A percentile compares a stretch with the other conserved stretches of the same genome.
phyloP scores from a whole-genome alignment of 2,888 invertebrate species.

The Linnaemya tessellans region DNA sequence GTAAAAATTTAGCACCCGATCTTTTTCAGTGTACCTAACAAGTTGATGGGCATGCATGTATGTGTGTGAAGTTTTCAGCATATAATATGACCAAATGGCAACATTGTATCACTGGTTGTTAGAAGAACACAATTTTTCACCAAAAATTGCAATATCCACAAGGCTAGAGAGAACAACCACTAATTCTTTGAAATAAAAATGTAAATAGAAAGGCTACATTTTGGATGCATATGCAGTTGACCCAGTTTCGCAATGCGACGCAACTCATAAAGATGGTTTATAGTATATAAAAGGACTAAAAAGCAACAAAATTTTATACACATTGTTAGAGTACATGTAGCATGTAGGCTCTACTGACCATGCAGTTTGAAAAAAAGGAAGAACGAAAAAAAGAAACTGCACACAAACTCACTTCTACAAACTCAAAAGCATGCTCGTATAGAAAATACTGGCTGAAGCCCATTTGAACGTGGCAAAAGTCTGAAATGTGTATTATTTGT shows the following conservation, averaged over 20 bases:
- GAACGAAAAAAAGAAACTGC: not conserved
- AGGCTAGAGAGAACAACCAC: constrained; percentile 30
- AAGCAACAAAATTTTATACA: constrained; percentile 32
- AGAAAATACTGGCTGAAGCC: not conserved
- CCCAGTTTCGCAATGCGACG: constrained; percentile 57
- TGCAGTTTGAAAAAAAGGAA: constrained; percentile 37
- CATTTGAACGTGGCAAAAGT: constrained; percentile 43
- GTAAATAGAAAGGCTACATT: constrained; percentile 17
- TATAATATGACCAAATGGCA: constrained; percentile 32
- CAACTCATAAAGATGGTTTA: constrained; percentile 57
- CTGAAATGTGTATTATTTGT: constrained; percentile 55
- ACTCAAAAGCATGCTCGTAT: not conserved
- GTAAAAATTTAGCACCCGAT: too few species aligned
- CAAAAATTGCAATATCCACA: constrained; percentile 62
- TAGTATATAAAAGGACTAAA: constrained; percentile 6
- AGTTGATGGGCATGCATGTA: constrained; percentile 12
- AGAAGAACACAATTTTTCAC: constrained; percentile 56
- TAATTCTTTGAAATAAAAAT: constrained; percentile 36
- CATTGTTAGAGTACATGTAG: not conserved
- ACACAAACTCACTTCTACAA: not conserved
- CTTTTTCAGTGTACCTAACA: constrained; percentile 23
- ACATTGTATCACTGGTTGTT: constrained; percentile 52
- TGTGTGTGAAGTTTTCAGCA: constrained; percentile 14
- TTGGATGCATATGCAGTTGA: constrained; percentile 58
- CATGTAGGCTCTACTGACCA: constrained; percentile 64